phyloP scores from a whole-genome alignment of 35 echinoderm and acorn worm genomes.

The Antedon bifida region DNA sequence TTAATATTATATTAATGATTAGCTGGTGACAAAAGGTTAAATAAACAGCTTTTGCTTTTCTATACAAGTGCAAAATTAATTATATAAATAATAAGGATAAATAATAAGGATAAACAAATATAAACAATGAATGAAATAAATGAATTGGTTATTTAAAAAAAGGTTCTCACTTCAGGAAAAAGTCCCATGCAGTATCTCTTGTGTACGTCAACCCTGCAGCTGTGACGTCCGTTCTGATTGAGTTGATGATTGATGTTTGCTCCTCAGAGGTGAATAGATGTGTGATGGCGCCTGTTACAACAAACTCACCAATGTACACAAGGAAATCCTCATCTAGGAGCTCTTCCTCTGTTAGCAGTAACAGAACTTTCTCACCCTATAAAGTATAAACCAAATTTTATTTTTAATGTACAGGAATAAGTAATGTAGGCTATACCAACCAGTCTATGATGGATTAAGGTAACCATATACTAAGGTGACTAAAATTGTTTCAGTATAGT shows the following conservation, averaged over 20 bases:
- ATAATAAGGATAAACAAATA: not conserved
- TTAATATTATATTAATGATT: not conserved
- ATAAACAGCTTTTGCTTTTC: not conserved
- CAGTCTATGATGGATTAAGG: not conserved
- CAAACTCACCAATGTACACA: conserved; percentile 87
- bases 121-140: not conserved
- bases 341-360: conserved; percentile 71
- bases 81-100: too few species aligned
- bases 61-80: too few species aligned
- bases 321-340: conserved; percentile 71
- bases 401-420: not conserved
- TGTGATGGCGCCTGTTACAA: conserved; percentile 92
- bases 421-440: not conserved
- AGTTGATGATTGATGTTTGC: conserved; percentile 93
- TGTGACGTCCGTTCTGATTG: conserved; percentile 83
- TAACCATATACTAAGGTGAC: too few species aligned
- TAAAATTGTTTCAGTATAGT: too few species aligned
- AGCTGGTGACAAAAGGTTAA: not conserved
- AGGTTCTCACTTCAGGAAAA: conserved; percentile 99
- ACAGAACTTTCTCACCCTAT: conserved; percentile 87
- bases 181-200: conserved; percentile 89
- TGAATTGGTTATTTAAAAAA: too few species aligned
- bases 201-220: conserved; percentile 90
- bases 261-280: conserved; percentile 85
- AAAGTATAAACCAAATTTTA: not conserved